These are phyloP conservation scores for Microcebus tavaratra DNA, from an alignment of 2,113 vertebrate species.

Conservation along the genomic window DNA sequence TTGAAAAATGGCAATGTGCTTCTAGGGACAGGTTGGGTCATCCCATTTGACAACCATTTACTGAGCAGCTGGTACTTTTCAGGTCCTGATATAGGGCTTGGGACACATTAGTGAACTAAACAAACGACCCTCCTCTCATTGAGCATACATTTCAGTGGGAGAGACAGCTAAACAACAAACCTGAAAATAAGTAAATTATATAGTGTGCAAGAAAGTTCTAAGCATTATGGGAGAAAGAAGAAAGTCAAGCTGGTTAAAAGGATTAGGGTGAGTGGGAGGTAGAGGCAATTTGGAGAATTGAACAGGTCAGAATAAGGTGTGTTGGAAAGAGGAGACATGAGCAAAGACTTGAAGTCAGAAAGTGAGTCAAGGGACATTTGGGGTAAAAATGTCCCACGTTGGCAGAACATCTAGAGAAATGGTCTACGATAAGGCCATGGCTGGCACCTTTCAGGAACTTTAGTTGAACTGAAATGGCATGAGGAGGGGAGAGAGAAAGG, in stretches of 20 bases:
- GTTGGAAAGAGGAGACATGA: neutral
- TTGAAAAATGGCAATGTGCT: neutral
- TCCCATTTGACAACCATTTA: neutral
- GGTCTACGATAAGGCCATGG: no score
- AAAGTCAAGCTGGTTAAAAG: neutral
- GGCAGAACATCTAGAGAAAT: neutral
- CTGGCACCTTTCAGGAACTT: neutral
- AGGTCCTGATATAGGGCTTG: neutral
- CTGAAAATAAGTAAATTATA: neutral
- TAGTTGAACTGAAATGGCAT: neutral
- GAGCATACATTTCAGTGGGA: neutral
- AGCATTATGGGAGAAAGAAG: neutral
- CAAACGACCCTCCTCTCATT: neutral
- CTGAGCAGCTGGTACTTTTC: neutral
- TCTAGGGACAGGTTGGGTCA: no score
- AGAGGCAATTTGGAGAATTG: neutral
- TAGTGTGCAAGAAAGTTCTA: neutral
- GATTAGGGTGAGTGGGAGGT: neutral
- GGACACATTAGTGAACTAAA: neutral
- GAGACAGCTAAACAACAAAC: neutral
- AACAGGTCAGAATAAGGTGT: neutral
- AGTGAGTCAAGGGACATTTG: neutral
- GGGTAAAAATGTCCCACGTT: neutral
- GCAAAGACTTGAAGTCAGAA: neutral
- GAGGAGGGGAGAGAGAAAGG: neutral